A percentile compares a stretch with the other conserved stretches of the same genome.
These are phyloP conservation scores for Idaea aversata DNA, from an alignment of 2,888 invertebrate species.

Conservation along the genomic window DNA sequence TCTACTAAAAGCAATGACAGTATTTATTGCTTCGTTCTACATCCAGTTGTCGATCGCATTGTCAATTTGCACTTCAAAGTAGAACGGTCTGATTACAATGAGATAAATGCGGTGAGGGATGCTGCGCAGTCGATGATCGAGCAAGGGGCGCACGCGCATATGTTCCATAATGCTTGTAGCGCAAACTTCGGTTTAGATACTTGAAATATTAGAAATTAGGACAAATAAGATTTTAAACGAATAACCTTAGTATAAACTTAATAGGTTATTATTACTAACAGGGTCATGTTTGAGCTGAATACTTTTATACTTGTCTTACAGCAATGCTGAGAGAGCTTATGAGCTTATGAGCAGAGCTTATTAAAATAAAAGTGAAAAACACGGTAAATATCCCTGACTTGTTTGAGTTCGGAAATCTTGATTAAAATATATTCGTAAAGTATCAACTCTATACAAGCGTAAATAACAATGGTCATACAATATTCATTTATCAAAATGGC, in stretches of 20 bases:
- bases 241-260: neutral
- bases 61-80: slow-evolving; percentile 44
- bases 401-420: neutral
- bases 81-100: slow-evolving; percentile 58
- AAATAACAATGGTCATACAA: slow-evolving; percentile 49
- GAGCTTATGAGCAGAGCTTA: too few relatives aligned
- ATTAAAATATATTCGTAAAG: slow-evolving; percentile 21
- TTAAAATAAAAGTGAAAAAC: neutral
- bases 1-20: slow-evolving; percentile 7
- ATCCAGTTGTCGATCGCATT: slow-evolving; percentile 7
- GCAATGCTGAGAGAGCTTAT: too few relatives aligned
- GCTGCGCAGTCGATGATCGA: slow-evolving; percentile 58
- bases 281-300: neutral
- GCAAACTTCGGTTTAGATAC: slow-evolving; percentile 42
- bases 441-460: slow-evolving; percentile 49
- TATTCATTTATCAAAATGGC: slow-evolving; percentile 60
- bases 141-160: slow-evolving; percentile 68
- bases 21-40: slow-evolving; percentile 6
- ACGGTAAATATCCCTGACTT: neutral
- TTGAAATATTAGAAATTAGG: slow-evolving; percentile 18
- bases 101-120: slow-evolving; percentile 56
- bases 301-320: too few relatives aligned
- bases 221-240: neutral
- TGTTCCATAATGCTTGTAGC: slow-evolving; percentile 51
- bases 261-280: neutral